Conservation (phyloP, 2,888 invertebrate species). For the Leucoptera coffeella region DNA sequence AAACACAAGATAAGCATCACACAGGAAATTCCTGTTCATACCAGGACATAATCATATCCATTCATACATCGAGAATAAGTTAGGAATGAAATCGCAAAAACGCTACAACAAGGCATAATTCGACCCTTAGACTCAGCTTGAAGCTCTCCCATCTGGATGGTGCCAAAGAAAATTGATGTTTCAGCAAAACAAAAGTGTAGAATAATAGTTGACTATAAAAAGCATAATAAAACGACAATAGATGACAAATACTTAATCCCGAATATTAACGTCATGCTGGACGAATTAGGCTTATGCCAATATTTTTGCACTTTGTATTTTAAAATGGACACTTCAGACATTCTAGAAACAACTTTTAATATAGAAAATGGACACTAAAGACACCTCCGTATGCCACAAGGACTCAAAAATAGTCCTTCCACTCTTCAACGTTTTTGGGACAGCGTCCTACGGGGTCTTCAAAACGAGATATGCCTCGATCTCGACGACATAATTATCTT, state of each 20-base stretch:
- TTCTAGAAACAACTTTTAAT: conserved; percentile 11
- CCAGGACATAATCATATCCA: conserved; percentile 7
- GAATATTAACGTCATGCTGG: conserved; percentile 9
- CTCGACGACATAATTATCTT: conserved; percentile 13
- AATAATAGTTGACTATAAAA: conserved; percentile 9
- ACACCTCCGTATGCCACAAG: conserved; percentile 11
- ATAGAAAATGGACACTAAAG: conserved; percentile 11
- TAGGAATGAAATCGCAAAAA: conserved; percentile 1
- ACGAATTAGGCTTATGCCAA: conserved; percentile 8
- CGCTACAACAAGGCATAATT: conserved; percentile 3
- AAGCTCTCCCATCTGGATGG: conserved; percentile 10
- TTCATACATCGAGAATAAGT: conserved; percentile 6
- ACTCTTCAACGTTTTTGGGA: conserved; percentile 13
- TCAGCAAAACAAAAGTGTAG: conserved; percentile 9
- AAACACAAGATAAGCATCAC: conserved; percentile 10
- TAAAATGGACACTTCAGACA: conserved; percentile 6
- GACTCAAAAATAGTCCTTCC: conserved; percentile 10
- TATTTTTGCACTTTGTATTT: conserved; percentile 5
- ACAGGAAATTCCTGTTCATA: conserved; percentile 6
- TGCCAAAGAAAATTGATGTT: conserved; percentile 10
- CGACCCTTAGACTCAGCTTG: conserved; percentile 5
- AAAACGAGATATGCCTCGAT: conserved; percentile 9
- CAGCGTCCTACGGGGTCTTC: conserved; percentile 10
- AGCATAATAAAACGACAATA: conserved; percentile 10
- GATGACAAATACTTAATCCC: conserved; percentile 10